phyloP scores from a whole-genome alignment of 2,888 invertebrate genomes.

The Cordilura impudica region DNA sequence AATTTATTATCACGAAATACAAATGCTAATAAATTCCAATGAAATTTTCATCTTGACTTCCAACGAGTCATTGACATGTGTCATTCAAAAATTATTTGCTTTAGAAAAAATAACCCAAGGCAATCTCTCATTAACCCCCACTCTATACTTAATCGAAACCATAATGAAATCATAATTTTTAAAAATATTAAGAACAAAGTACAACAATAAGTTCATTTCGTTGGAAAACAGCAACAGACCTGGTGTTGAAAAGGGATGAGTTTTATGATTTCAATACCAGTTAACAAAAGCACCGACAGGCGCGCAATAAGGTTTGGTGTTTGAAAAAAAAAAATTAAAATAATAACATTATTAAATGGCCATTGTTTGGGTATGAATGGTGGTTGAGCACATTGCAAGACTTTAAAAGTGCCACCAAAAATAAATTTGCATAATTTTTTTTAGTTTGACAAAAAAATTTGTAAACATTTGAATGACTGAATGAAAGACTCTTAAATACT shows the following conservation, averaged over 20 bases:
- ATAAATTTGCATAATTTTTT: constrained; percentile 66
- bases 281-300: constrained; percentile 33
- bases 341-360: constrained; percentile 64
- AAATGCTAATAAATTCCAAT: no score
- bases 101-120: constrained; percentile 40
- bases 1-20: no score
- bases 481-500: no score
- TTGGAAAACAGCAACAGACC: neutral
- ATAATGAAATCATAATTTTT: constrained; percentile 69
- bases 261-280: constrained; percentile 59
- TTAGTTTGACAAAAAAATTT: constrained; percentile 40
- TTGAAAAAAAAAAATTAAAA: constrained; percentile 65
- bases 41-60: constrained; percentile 22
- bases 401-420: constrained; percentile 59
- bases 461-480: neutral
- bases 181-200: constrained; percentile 45
- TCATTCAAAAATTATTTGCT: constrained; percentile 29
- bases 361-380: constrained; percentile 21
- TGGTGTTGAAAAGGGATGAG: constrained; percentile 37
- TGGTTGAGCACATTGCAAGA: constrained; percentile 33
- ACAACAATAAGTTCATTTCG: constrained; percentile 43
- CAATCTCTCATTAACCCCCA: constrained; percentile 24
- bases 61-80: constrained; percentile 45
- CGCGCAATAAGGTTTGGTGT: neutral
- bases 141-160: constrained; percentile 28